These are phyloP conservation scores for Bovichtus variegatus DNA, from an alignment of 2,797 vertebrate genomes.

Conservation along the genomic window DNA sequence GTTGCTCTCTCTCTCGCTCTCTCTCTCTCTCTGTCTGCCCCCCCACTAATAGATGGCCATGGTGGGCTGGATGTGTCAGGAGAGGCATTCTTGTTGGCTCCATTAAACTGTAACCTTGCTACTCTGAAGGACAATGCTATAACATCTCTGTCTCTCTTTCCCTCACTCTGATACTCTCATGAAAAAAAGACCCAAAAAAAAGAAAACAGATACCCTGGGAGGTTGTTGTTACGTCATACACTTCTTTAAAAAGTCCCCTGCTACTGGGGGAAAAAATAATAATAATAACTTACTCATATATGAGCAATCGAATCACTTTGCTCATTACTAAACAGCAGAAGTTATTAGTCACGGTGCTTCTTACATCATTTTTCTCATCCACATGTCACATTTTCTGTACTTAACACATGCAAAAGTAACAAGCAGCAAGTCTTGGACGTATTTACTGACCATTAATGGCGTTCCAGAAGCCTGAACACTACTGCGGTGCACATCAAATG, in stretches of 20 bases:
- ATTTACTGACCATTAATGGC: neutral
- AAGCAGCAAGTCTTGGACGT: too few species aligned
- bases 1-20: conserved; percentile 10
- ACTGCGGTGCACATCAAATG: neutral
- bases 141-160: conserved; percentile 36
- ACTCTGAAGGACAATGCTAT: conserved; percentile 62
- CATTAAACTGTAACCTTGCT: conserved; percentile 77
- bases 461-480: accelerated
- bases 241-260: neutral
- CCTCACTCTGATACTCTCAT: conserved; percentile 14
- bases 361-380: neutral
- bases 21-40: conserved; percentile 14
- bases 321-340: neutral
- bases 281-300: neutral
- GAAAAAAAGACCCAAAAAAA: conserved; percentile 44
- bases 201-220: neutral
- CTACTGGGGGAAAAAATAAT: neutral
- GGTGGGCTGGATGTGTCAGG: conserved; percentile 57
- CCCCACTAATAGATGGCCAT: conserved; percentile 57
- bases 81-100: conserved; percentile 61
- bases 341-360: neutral
- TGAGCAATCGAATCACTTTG: neutral
- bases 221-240: neutral
- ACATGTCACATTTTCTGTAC: neutral
- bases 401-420: neutral